Evolutionary conservation across 2,797 vertebrate genomes (phyloP).

Genomic region (Bradypus variegatus): DNA sequence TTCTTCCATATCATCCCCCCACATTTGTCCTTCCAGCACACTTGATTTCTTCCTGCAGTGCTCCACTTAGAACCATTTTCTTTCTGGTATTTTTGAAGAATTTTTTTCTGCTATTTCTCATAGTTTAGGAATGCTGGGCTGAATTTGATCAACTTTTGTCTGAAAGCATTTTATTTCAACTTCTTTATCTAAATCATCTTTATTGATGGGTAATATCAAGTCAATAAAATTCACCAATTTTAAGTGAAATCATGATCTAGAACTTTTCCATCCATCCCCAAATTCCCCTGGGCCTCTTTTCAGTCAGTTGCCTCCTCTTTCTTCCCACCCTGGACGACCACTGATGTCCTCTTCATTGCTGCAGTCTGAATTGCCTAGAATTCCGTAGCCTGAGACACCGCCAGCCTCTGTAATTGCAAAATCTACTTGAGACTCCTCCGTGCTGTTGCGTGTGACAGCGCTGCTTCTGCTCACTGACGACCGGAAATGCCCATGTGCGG

Average conservation of each 20-base stretch:
- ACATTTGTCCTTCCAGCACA: not conserved
- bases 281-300: not conserved
- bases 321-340: not conserved
- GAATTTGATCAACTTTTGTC: not conserved
- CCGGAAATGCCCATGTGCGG: accelerated
- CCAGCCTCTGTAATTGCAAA: too few species aligned
- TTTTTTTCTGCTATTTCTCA: not conserved
- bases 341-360: not conserved
- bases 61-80: not conserved
- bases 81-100: not conserved
- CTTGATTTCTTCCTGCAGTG: not conserved
- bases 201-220: not conserved
- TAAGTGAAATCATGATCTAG: not conserved
- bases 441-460: accelerated
- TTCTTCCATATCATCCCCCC: not conserved
- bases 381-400: accelerated
- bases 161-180: not conserved
- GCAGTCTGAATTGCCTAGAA: not conserved
- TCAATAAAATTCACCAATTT: not conserved
- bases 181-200: not conserved
- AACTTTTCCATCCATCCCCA: not conserved
- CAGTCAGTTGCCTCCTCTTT: not conserved
- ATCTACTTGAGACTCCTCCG: not conserved
- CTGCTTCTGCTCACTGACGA: not conserved
- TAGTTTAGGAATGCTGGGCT: not conserved